Percentiles rank a stretch among this genome's conserved stretches.
These are phyloP conservation scores for Malacoctenus gilli DNA, from an alignment of 2,797 vertebrate genomes.

Conservation along the genomic window DNA sequence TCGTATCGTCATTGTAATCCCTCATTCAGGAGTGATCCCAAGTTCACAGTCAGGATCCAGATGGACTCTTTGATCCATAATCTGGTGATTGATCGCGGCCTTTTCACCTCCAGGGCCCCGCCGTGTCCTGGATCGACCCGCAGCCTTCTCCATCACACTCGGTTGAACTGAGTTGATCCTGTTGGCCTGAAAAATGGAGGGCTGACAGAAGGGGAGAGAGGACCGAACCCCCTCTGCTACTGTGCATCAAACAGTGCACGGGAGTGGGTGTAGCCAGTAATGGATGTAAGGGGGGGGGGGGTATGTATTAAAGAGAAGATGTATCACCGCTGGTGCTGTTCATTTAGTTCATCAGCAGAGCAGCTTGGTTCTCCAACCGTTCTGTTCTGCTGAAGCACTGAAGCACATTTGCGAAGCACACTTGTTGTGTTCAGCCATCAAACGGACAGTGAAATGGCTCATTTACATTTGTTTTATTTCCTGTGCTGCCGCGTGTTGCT, in stretches of 20 bases:
- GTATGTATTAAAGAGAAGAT: conserved; percentile 10
- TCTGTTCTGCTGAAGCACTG: conserved; percentile 6
- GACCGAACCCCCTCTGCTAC: conserved; percentile 33
- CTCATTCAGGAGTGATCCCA: conserved; percentile 11
- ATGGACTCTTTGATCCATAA: conserved; percentile 58
- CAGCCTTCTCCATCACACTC: conserved; percentile 64
- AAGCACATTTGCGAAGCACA: conserved; percentile 9
- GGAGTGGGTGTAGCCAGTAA: conserved; percentile 30
- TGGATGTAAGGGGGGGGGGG: conserved; percentile 28
- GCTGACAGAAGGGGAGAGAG: conserved; percentile 20
- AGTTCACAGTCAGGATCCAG: conserved; percentile 39
- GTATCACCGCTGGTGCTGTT: conserved; percentile 14
- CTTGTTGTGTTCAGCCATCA: conserved; percentile 8
- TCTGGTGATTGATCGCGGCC: conserved; percentile 63
- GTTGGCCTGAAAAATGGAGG: conserved; percentile 60
- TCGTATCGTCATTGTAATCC: conserved; percentile 18
- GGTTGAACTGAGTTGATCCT: conserved; percentile 60
- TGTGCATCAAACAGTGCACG: conserved; percentile 40
- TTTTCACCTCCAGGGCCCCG: conserved; percentile 59
- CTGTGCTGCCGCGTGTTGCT: neutral
- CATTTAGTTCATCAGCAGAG: conserved; percentile 30
- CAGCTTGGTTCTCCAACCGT: conserved; percentile 13
- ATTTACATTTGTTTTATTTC: conserved; percentile 23
- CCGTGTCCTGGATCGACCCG: conserved; percentile 64
- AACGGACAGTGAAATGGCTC: neutral